Percentiles rank a stretch among this genome's conserved stretches.
These are phyloP conservation scores for Acleris sparsana DNA, from an alignment of 2,888 invertebrate genomes.

Conservation along the genomic window DNA sequence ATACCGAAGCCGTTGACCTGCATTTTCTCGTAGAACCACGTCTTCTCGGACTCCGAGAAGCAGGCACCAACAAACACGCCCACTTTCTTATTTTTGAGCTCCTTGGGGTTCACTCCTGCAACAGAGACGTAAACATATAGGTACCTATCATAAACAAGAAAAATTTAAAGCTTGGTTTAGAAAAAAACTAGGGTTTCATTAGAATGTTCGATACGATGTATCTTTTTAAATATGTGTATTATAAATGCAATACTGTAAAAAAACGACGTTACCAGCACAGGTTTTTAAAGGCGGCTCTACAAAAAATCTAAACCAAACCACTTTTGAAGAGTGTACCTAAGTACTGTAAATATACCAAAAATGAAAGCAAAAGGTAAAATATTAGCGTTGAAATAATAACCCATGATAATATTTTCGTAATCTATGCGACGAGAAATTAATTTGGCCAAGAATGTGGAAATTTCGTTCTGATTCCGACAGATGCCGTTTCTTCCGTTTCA, in stretches of 20 bases:
- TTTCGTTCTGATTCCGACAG: slow-evolving; percentile 22
- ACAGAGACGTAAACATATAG: slow-evolving; percentile 28
- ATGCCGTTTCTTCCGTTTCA: slow-evolving; percentile 27
- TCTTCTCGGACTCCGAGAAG: slow-evolving; percentile 90
- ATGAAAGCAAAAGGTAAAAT: no score
- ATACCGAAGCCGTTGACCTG: slow-evolving; percentile 83
- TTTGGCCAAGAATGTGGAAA: slow-evolving; percentile 15
- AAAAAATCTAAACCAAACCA: no score
- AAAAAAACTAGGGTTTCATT: no score
- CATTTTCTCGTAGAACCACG: slow-evolving; percentile 88
- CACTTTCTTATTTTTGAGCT: slow-evolving; percentile 87
- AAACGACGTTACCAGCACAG: no score
- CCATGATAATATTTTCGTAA: slow-evolving; percentile 4
- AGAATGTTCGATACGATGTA: no score
- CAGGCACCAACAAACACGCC: slow-evolving; percentile 92
- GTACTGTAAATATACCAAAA: no score
- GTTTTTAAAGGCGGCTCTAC: no score
- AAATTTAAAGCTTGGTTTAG: no score
- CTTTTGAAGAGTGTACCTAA: no score
- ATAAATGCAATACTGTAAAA: no score
- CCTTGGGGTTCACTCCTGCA: slow-evolving; percentile 86
- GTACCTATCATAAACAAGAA: no score
- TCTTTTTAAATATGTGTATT: no score
- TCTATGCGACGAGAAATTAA: slow-evolving; percentile 17
- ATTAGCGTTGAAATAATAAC: not conserved